A percentile compares a stretch with the other conserved stretches of the same genome.
phyloP scores from a whole-genome alignment of 2,113 vertebrate species.

The Brachirus orientalis region DNA sequence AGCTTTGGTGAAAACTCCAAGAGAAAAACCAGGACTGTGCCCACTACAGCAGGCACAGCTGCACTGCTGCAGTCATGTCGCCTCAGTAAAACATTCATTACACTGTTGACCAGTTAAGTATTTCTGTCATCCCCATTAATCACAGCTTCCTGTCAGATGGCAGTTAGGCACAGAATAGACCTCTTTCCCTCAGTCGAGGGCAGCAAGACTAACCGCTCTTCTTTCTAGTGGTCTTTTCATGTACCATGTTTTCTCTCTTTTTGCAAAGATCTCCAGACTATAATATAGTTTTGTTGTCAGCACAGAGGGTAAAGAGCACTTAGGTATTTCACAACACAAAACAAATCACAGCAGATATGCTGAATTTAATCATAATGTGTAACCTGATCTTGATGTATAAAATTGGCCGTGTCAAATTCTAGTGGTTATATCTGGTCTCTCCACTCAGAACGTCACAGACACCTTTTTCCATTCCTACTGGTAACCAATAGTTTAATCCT shows the following conservation, averaged over 20 bases:
- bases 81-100: constrained; percentile 61
- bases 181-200: constrained; percentile 4
- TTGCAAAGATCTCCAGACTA: neutral
- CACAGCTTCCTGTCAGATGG: constrained; percentile 30
- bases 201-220: neutral
- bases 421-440: too few species aligned
- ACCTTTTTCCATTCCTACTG: too few species aligned
- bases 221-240: neutral
- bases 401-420: neutral
- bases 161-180: neutral
- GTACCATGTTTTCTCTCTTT: neutral
- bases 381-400: neutral
- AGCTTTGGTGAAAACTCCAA: constrained; percentile 40
- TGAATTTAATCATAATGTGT: neutral
- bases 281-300: too few species aligned
- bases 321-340: too few species aligned
- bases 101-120: constrained; percentile 42
- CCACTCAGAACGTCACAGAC: too few species aligned
- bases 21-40: constrained; percentile 6
- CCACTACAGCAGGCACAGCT: constrained; percentile 50
- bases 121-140: constrained; percentile 43
- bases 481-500: too few species aligned
- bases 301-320: too few species aligned
- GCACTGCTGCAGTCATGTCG: constrained; percentile 35
- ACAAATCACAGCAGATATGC: too few species aligned